These are phyloP conservation scores for Lymantria dispar DNA, from an alignment of 2,888 invertebrate genomes.

Conservation along the genomic window DNA sequence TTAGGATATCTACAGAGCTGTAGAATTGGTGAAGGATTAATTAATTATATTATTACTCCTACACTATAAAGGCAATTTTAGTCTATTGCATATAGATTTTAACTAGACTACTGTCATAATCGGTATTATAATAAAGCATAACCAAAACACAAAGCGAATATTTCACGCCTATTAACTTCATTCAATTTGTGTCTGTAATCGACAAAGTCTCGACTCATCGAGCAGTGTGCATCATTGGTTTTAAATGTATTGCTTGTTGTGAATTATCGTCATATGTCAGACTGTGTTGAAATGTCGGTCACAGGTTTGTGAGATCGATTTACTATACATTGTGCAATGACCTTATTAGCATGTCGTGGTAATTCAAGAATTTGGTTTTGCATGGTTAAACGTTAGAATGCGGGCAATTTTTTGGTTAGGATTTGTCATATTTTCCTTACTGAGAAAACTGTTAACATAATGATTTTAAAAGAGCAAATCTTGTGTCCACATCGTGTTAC, in stretches of 20 bases:
- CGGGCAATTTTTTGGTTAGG: not conserved
- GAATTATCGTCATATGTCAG: conserved; percentile 52
- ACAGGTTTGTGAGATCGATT: conserved; percentile 41
- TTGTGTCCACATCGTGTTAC: no score
- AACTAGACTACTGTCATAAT: conserved; percentile 1
- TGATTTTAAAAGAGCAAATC: no score
- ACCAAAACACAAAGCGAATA: conserved; percentile 39
- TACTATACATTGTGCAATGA: not conserved
- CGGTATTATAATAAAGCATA: conserved; percentile 19
- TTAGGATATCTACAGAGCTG: no score
- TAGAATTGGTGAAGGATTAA: no score
- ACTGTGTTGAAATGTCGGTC: conserved; percentile 38
- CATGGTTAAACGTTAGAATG: not conserved
- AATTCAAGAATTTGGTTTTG: no score
- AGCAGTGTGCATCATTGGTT: conserved; percentile 54
- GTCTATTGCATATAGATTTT: no score
- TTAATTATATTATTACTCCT: no score
- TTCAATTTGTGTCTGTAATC: conserved; percentile 58
- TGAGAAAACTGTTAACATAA: no score
- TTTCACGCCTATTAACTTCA: conserved; percentile 62
- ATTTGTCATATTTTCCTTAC: no score
- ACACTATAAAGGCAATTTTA: no score
- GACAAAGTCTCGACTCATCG: conserved; percentile 60
- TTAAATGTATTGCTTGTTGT: conserved; percentile 61
- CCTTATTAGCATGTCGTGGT: not conserved